Percentiles rank a stretch among this genome's conserved stretches.
Conservation (phyloP, 2,113 vertebrate species). For the Oplegnathus fasciatus region DNA sequence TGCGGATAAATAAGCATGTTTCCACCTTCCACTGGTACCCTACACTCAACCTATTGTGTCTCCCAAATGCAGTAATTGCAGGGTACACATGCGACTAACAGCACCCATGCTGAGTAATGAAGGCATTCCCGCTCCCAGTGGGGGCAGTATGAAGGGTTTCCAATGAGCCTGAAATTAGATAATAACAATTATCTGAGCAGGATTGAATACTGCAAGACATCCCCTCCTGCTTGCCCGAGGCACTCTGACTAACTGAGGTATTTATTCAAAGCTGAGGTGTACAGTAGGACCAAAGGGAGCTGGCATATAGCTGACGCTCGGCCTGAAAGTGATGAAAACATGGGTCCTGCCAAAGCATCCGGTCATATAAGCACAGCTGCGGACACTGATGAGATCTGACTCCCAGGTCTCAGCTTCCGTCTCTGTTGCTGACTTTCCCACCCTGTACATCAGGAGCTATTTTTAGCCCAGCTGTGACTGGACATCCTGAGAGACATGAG, state of each 20-base stretch:
- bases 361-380: constrained; percentile 74
- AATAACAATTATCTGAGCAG: constrained; percentile 64
- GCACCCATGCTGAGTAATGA: constrained; percentile 71
- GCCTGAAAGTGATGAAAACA: constrained; percentile 51
- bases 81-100: constrained; percentile 45
- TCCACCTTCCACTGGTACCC: constrained; percentile 24
- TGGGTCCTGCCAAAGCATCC: constrained; percentile 58
- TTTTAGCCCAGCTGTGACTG: constrained; percentile 81
- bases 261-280: constrained; percentile 50
- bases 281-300: background rate
- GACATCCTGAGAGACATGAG: constrained; percentile 74
- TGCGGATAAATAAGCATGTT: constrained; percentile 44
- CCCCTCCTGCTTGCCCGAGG: constrained; percentile 45
- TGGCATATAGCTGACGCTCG: constrained; percentile 33
- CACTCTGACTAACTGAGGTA: constrained; percentile 46
- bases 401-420: constrained; percentile 82
- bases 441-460: constrained; percentile 80
- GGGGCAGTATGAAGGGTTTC: constrained; percentile 34
- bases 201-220: constrained; percentile 43
- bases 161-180: constrained; percentile 67
- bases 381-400: constrained; percentile 77
- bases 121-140: constrained; percentile 51
- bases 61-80: constrained; percentile 70
- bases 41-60: constrained; percentile 58
- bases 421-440: constrained; percentile 84